Percentiles rank a stretch among this genome's conserved stretches.
Evolutionary conservation across 2,888 invertebrate genomes (phyloP).

Genomic region (Macaria liturata): DNA sequence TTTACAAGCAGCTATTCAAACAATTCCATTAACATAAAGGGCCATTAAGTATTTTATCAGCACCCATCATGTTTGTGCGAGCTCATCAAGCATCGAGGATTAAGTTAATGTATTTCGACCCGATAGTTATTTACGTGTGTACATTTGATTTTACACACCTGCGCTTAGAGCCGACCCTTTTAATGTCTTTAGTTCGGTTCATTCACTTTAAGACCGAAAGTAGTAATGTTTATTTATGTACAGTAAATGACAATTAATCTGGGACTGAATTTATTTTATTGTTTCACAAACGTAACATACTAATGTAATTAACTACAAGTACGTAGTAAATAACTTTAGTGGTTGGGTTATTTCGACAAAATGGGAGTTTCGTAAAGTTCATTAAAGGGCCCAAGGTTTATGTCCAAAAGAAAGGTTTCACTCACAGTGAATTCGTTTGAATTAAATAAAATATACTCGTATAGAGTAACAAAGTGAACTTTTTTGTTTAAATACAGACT

Average conservation of each 20-base stretch:
- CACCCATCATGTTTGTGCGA: conserved; percentile 29
- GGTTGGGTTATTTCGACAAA: conserved; percentile 21
- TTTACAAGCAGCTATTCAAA: conserved; percentile 18
- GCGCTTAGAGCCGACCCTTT: conserved; percentile 65
- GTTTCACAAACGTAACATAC: conserved; percentile 25
- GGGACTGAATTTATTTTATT: conserved; percentile 22
- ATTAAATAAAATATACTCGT: no score
- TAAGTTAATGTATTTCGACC: conserved; percentile 61
- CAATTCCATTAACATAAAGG: conserved; percentile 25
- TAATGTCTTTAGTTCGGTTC: conserved; percentile 68
- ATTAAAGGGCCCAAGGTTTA: conserved; percentile 12
- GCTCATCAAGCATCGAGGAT: conserved; percentile 42
- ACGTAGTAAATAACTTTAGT: conserved; percentile 23
- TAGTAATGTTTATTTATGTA: conserved; percentile 41
- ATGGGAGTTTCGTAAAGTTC: conserved; percentile 24
- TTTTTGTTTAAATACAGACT: no score
- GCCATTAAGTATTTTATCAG: conserved; percentile 28
- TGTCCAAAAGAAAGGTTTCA: conserved; percentile 11
- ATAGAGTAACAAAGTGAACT: no score
- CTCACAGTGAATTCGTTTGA: background rate
- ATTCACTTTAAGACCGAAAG: conserved; percentile 50
- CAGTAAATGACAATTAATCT: conserved; percentile 26
- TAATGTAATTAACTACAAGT: conserved; percentile 24
- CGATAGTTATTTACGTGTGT: conserved; percentile 62
- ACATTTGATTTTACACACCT: conserved; percentile 73